Evolutionary conservation across 2,888 invertebrate genomes (phyloP).

Genomic region (Drosophila pegasa): DNA sequence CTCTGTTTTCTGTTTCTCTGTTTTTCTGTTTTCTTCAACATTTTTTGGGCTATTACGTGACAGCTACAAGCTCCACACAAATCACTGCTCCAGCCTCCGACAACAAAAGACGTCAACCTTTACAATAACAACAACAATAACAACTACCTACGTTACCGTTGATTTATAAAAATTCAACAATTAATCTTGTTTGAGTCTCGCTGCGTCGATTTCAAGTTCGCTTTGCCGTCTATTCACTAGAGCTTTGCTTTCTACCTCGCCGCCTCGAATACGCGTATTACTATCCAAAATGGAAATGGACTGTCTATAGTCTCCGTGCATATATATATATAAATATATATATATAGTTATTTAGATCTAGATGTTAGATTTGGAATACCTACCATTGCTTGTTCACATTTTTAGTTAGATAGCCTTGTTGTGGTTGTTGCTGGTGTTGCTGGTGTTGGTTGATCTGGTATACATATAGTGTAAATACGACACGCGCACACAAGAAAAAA

Average conservation of each 20-base stretch:
- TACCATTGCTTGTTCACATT: slow-evolving; percentile 69
- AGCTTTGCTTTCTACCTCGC: slow-evolving; percentile 26
- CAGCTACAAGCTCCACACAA: slow-evolving; percentile 38
- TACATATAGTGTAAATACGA: slow-evolving; percentile 45
- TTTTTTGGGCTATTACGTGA: slow-evolving; percentile 55
- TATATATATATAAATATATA: background rate
- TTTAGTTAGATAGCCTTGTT: slow-evolving; percentile 44
- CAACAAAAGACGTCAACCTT: slow-evolving; percentile 41
- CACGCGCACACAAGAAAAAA: slow-evolving; percentile 57
- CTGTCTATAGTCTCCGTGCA: too few species aligned
- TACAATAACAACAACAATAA: slow-evolving; percentile 29
- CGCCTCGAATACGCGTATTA: background rate
- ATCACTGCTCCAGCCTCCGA: slow-evolving; percentile 22
- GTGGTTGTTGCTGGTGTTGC: background rate
- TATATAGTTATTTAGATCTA: background rate
- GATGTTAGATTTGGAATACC: slow-evolving; percentile 31
- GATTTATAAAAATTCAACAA: slow-evolving; percentile 67
- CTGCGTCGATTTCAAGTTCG: slow-evolving; percentile 37
- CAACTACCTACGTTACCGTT: slow-evolving; percentile 60
- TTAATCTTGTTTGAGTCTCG: slow-evolving; percentile 65
- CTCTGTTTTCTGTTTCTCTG: slow-evolving; percentile 39
- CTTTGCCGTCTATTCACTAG: slow-evolving; percentile 16
- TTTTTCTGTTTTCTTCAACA: slow-evolving; percentile 13
- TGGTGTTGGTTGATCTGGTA: slow-evolving; percentile 53
- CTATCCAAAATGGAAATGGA: background rate